Base-by-base conservation (phyloP, 2,888 invertebrate species). In the Drosophila nr. perissopoda region DNA sequence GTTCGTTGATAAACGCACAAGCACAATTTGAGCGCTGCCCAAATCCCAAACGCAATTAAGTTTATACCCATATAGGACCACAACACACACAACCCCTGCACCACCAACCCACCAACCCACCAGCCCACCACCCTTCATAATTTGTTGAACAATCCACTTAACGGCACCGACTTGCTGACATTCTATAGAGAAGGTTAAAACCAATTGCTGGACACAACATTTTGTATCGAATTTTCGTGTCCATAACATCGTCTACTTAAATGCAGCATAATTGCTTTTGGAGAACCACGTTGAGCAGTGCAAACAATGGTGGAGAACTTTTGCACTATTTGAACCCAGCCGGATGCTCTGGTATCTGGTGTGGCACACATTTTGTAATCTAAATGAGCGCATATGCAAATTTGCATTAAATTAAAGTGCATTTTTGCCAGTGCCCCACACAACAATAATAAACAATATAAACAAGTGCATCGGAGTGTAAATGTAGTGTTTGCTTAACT, bases 31-130 rank as follows among this genome's bases (percentile, higher is more conserved):
- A 31, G 51, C 48, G 46, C 3, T 40, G 42, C 58, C 58, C 73
- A 71, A 77, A 71, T 76, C 78, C 84, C 85, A 74, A 80, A 85
- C 62, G 89, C 79, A 90, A 90, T 90, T 82, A 90, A 72, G 62
- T 57, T 25, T 38, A 56, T 56, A 62, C 70, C 57, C 42, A 72
- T 27, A 64, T 59, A 46, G 54, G 51, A 21, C 38, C 64, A 48
- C 40, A 6, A 62, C 40, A 25, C n/a, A n/a, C 36, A 36, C 11
- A 21, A 57, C 34, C 52, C 2, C 13, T 33, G 4, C 61, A 53
- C 33, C 33, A 21, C 46, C 7, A 29, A 18, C 13, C 42, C 56
- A 51, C 7, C 16, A n/a, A n/a, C n/a, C n/a, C n/a, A n/a, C n/a
- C n/a, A 16, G 1, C 16, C 25, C 7, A 40, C 46, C 16, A 21